Base-by-base conservation (phyloP, 2,113 vertebrate species). In the Steatornis caripensis region DNA sequence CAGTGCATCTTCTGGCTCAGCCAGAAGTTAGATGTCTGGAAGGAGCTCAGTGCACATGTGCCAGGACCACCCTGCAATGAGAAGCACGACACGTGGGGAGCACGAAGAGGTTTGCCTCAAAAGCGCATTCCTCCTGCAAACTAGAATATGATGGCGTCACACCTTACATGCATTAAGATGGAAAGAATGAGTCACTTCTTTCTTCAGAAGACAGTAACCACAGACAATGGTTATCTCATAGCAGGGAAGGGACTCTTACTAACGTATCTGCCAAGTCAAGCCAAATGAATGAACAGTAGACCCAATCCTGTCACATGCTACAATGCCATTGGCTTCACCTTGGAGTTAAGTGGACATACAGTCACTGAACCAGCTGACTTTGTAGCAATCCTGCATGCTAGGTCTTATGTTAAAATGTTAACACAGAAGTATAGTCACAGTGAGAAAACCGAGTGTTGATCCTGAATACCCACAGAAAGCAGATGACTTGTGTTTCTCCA, bases 31-130 rank as follows among this genome's bases (percentile, higher is more conserved):
- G 23, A 23, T 13, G 20, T 27, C 37, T 83, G 49, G 41, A 77
- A 62, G 24, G 23, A 90, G 19, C 20, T 45, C 49, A 55, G 53
- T 5, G 23, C 53, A 64, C 2, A 7, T 1, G 1, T 45, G 48
- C 19, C 48, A 61, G 32, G 27, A 41, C 41, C 24, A n/a, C 37
- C n/a, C 32, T 34, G 32, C 1, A 2, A 43, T 18, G 16, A 66
- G 64, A 54, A 75, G 34, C 14, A 26, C 0, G 0, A 51, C 17
- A 9, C 1, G 0, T 3, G 16, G 57, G 19, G 21, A 49, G 45
- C 62, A 68, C 53, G 66, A 55, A 30, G 11, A 55, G 3, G 8
- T 43, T 3, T 78, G 17, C 46, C n/a, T 45, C 46, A 43, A 75
- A 75, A 90, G 37, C 1, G 3, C 36, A 36, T 48, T 55, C 27